Evolutionary conservation across 1,140 invertebrate species (phyloP), one percentile per base, ranked within the genome.

Genomic region (Trichogramma pretiosum): DNA sequence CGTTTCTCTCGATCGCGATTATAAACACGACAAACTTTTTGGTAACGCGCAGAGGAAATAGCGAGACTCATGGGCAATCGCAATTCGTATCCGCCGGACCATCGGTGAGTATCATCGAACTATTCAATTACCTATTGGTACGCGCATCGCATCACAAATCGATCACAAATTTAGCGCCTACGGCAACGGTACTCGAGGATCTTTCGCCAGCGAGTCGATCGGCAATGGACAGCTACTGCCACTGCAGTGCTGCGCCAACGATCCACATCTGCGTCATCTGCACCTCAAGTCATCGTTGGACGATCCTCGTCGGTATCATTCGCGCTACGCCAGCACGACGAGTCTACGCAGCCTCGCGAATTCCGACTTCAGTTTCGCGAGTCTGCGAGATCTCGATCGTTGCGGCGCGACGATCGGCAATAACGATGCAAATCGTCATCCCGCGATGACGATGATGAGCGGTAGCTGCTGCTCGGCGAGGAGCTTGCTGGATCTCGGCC

Each of bases 31-130:
- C n/a, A n/a, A 43, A 35, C 5, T 50, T 42, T 56, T 52, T 50
- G 55, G 48, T 56, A 54, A 21, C 47, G 46, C 55, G 8, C 49
- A 83, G 81, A 82, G 65, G 81, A 83, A 72, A 72, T 82, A 56
- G 74, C 77, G 14, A 74, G 74, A 54, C 65, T 81, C 49, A 72
- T 72, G 50, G 74, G 69, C 39, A 74, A 71, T 38, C 78, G 75
- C 74, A 73, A 70, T 24, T 52, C 56, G 10, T 21, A 35, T 55
- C 23, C 58, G 57, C 30, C 55, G 52, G 3, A 54, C 58, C 3
- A 57, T 65, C 18, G 57, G 66, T 66, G 50, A 57, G 53, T 50
- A 2, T 28, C n/a, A n/a, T n/a, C n/a, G n/a, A n/a, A n/a, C n/a
- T n/a, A n/a, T n/a, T n/a, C n/a, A n/a, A n/a, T n/a, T n/a, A n/a